Evolutionary conservation across 2,113 vertebrate genomes (phyloP).

Genomic region (Mionectes macconnelli): DNA sequence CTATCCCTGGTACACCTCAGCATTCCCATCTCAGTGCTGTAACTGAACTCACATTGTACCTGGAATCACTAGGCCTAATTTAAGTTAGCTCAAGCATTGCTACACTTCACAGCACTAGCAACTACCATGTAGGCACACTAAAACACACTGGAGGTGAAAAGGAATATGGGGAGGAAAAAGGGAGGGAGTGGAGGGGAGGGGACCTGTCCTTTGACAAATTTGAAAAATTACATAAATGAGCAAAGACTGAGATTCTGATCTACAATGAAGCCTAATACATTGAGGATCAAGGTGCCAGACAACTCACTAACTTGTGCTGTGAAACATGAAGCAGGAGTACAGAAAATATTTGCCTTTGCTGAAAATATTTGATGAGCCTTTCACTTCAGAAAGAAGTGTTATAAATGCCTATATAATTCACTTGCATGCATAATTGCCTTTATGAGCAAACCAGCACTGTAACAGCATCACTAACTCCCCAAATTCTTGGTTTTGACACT

Average conservation of each 20-base stretch:
- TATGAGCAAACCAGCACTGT: neutral
- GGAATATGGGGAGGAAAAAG: neutral
- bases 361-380: conserved; percentile 21
- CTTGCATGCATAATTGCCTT: neutral
- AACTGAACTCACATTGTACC: neutral
- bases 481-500: neutral
- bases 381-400: neutral
- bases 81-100: neutral
- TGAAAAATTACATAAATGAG: neutral
- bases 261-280: neutral
- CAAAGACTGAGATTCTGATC: neutral
- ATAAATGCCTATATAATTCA: neutral
- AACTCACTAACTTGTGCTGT: conserved; percentile 15
- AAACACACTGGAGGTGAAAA: neutral
- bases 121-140: neutral
- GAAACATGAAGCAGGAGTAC: conserved; percentile 11
- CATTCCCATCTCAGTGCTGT: neutral
- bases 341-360: conserved; percentile 20
- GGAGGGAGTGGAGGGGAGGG: neutral
- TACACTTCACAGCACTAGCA: neutral
- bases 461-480: neutral
- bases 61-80: neutral
- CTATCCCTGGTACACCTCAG: neutral
- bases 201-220: neutral
- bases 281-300: conserved; percentile 18